phyloP scores from a whole-genome alignment of 2,113 vertebrate species.

The Scomber scombrus region DNA sequence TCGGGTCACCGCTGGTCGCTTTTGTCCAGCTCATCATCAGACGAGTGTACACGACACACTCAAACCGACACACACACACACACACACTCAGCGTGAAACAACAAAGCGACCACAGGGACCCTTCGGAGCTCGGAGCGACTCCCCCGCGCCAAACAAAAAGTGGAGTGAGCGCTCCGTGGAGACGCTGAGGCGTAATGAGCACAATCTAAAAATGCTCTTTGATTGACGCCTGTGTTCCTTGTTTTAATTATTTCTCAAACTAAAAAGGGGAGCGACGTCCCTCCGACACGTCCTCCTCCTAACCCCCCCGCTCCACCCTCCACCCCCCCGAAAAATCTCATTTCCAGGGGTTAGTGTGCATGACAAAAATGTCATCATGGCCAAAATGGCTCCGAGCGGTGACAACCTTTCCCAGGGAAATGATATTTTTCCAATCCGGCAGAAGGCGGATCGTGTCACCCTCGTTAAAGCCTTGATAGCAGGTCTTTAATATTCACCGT shows the following conservation, averaged over 20 bases:
- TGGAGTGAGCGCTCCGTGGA: slow-evolving; percentile 27
- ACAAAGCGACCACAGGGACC: slow-evolving; percentile 55
- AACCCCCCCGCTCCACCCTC: background rate
- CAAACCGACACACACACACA: background rate
- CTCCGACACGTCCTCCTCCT: slow-evolving; percentile 23
- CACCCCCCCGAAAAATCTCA: slow-evolving; percentile 62
- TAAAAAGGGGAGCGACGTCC: slow-evolving; percentile 50
- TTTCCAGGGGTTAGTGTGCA: slow-evolving; percentile 83
- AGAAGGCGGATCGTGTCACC: slow-evolving; percentile 91
- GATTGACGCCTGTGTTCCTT: slow-evolving; percentile 73
- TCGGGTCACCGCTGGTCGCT: slow-evolving; percentile 30
- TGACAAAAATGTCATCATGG: slow-evolving; percentile 87
- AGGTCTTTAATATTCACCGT: slow-evolving; percentile 99
- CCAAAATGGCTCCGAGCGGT: slow-evolving; percentile 82
- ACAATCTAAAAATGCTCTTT: slow-evolving; percentile 56
- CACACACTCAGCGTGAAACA: slow-evolving; percentile 26
- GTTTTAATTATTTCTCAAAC: slow-evolving; percentile 78
- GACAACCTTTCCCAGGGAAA: slow-evolving; percentile 91
- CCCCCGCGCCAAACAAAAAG: slow-evolving; percentile 41
- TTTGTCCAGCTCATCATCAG: slow-evolving; percentile 30
- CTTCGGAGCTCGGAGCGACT: slow-evolving; percentile 37
- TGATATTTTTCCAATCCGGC: slow-evolving; percentile 87
- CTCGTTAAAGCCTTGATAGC: slow-evolving; percentile 92
- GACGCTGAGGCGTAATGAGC: slow-evolving; percentile 55
- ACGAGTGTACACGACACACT: background rate